Conservation (phyloP, 2,113 vertebrate species). For the Pristiophorus japonicus region DNA sequence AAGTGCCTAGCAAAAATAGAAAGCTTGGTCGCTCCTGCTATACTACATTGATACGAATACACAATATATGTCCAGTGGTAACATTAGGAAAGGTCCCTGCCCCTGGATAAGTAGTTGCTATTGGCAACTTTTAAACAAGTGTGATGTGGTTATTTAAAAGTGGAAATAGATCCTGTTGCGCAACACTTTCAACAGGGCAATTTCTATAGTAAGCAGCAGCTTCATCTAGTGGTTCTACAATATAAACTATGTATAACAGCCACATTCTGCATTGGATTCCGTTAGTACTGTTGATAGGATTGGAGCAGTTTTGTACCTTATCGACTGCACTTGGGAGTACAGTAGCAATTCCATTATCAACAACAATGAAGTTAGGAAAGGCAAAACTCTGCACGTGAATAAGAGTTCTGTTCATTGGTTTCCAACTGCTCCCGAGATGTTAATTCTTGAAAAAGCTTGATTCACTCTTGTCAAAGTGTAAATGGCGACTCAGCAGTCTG, state of each 20-base stretch:
- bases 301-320: background rate
- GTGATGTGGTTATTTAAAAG: background rate
- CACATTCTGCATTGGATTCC: background rate
- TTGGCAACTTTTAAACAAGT: background rate
- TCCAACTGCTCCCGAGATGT: too few species aligned
- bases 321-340: background rate
- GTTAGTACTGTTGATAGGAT: background rate
- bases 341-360: background rate
- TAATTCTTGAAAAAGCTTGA: too few species aligned
- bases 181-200: background rate
- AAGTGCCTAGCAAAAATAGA: too few species aligned
- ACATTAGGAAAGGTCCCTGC: background rate
- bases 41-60: background rate
- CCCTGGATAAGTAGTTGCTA: background rate
- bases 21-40: background rate
- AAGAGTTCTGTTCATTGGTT: background rate
- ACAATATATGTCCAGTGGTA: background rate
- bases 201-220: background rate
- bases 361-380: background rate
- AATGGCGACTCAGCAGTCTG: too few species aligned
- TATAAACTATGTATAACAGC: background rate
- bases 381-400: background rate
- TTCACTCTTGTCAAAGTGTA: too few species aligned
- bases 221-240: background rate
- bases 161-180: background rate